Evolutionary conservation across 23 tunicate genomes (phyloP), one percentile per base, ranked within the genome.

Genomic region (Oikopleura dioica): DNA sequence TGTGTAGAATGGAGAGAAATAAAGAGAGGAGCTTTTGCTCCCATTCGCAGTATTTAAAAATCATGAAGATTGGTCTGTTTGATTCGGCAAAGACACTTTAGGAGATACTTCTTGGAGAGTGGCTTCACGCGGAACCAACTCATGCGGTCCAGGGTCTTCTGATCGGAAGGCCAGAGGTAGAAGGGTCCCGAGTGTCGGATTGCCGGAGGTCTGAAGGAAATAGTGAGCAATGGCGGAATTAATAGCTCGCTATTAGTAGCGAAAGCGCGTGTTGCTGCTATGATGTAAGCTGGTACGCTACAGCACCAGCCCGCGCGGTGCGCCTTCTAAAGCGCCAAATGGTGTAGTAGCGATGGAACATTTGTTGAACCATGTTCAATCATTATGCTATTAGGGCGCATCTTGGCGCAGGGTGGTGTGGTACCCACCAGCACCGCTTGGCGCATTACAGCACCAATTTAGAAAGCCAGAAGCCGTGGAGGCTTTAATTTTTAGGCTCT

Each of bases 331-430:
- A 44, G 21, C 21, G 55, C 9, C 9, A 44, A 21, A 44, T 21
- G 72, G 72, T 63, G 32, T 63, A 28, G 72, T 63, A 31, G 29
- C 4, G 16, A 63, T 23, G 26, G 26, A 44, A 24, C 16, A 31
- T 63, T 63, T 63, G 72, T 63, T 63, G 33, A 63, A 63, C 72
- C 26, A 63, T 63, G 72, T 63, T 63, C 72, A 63, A 63, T 63
- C 72, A 63, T 63, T 31, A 63, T 63, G 16, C 72, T 63, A 63
- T 63, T 63, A 63, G 9, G 55, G 55, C 21, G 55, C 21, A 9
- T 44, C 21, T 44, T 9, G 55, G 55, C 21, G 55, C 55, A 44
- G 55, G 9, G 55, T 44, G 55, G 9, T 44, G 55, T 21, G 55
- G 55, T 21, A 44, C 55, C 29, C 72, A 63, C 72, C 2, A 63